Evolutionary conservation across 2,888 invertebrate genomes (phyloP).

Genomic region (Podotricha telesiphe): DNA sequence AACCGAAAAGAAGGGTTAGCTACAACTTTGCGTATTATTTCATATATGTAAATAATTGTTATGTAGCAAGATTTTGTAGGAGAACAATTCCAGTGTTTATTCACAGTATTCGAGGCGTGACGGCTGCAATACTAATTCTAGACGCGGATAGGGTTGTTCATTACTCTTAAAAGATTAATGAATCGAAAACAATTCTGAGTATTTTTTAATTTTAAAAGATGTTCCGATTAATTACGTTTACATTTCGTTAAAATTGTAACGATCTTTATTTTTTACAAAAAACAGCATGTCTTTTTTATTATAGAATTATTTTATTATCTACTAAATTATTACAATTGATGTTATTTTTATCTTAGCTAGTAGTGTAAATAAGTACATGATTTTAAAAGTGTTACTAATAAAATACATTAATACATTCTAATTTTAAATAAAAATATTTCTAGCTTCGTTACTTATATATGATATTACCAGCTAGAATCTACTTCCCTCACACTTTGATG

Average conservation of each 20-base stretch:
- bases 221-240: conserved; percentile 1
- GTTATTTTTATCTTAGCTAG: background rate
- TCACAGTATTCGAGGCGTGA: conserved; percentile 40
- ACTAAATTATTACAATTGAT: background rate
- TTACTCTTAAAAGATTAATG: conserved; percentile 18
- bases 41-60: conserved; percentile 1
- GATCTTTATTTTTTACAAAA: background rate
- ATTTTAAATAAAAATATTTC: background rate
- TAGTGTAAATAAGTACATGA: background rate
- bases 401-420: background rate
- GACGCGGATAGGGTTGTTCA: conserved; percentile 23
- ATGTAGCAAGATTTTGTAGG: conserved; percentile 4
- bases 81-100: conserved; percentile 27
- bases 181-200: conserved; percentile 5
- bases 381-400: background rate
- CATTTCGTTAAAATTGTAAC: background rate
- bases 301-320: background rate
- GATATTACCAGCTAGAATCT: background rate
- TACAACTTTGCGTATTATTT: background rate
- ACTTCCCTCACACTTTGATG: background rate
- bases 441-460: background rate
- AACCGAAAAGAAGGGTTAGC: background rate
- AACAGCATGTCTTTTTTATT: background rate
- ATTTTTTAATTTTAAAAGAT: conserved; percentile 1
- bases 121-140: conserved; percentile 34